phyloP scores from a whole-genome alignment of 1,140 invertebrate species.

The Octopus sinensis region DNA sequence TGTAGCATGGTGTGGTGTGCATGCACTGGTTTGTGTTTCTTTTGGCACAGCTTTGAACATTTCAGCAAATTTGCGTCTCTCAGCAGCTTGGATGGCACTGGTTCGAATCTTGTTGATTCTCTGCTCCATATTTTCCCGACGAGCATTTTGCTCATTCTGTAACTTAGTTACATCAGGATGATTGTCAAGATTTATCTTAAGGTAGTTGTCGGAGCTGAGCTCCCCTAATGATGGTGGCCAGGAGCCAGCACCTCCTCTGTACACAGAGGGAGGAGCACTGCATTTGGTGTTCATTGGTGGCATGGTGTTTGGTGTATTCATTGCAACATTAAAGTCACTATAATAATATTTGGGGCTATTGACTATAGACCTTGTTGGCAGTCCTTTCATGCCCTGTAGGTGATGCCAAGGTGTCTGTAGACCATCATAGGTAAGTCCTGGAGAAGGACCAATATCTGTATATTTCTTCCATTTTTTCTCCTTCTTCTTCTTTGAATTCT shows the following conservation, averaged over 20 bases:
- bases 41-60: conserved; percentile 36
- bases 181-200: conserved; percentile 27
- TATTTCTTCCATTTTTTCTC: conserved; percentile 12
- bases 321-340: neutral
- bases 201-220: neutral
- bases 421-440: neutral
- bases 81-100: conserved; percentile 37
- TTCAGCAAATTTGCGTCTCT: conserved; percentile 41
- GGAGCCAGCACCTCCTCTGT: neutral
- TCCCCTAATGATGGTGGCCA: neutral
- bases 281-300: neutral
- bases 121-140: conserved; percentile 40
- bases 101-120: conserved; percentile 38
- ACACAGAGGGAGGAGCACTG: neutral
- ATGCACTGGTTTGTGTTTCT: neutral
- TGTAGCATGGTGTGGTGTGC: conserved; percentile 20
- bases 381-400: neutral
- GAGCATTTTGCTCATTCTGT: conserved; percentile 42
- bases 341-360: conserved; percentile 4
- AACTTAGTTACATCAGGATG: conserved; percentile 39
- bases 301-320: neutral
- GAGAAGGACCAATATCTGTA: neutral
- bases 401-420: neutral
- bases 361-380: neutral
- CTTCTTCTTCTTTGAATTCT: conserved; percentile 9